Evolutionary conservation across 2,888 invertebrate genomes (phyloP), one percentile per base, ranked within the genome.

Genomic region (Athalia rosae): DNA sequence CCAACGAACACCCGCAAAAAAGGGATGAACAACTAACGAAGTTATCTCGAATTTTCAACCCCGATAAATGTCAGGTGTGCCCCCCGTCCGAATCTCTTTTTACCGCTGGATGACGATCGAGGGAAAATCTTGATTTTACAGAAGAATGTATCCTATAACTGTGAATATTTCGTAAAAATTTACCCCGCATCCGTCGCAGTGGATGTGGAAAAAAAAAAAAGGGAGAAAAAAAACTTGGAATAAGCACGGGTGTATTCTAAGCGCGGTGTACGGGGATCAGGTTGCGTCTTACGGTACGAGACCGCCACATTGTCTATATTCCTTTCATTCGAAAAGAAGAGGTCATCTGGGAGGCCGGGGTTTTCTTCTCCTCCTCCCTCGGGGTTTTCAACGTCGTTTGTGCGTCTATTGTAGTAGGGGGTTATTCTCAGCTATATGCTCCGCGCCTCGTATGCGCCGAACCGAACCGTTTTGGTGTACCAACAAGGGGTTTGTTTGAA

Each of bases 301-400:
- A 74, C 74, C 61, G 74, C 45, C 74, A 74, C 74, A 74, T 74
- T 74, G 74, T 74, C 74, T 74, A 74, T 74, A 74, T 41, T 74
- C 48, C 74, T 61, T 71, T 62, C 58, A 74, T 59, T 28, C 71
- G n/a, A 74, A 7, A n/a, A 74, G 74, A 61, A 74, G 74, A 74
- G 74, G 74, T 74, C 74, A 74, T 74, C 61, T 62, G 59, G 15
- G n/a, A 48, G 61, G 61, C 61, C 59, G 47, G 59, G 71, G 59
- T 58, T 53, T 50, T 53, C 56, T 73, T 13, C 73, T 58, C 50
- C 73, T 13, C 15, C 28, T 8, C n/a, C 15, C 58, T 58, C 58
- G 45, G 45, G 45, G 61, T 74, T 74, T 74, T 74, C 13, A 74
- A 50, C 47, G 15, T 48, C 74, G 50, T 74, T 74, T 61, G 74